phyloP scores from a whole-genome alignment of 1,140 invertebrate genomes.

The Atta cephalotes region DNA sequence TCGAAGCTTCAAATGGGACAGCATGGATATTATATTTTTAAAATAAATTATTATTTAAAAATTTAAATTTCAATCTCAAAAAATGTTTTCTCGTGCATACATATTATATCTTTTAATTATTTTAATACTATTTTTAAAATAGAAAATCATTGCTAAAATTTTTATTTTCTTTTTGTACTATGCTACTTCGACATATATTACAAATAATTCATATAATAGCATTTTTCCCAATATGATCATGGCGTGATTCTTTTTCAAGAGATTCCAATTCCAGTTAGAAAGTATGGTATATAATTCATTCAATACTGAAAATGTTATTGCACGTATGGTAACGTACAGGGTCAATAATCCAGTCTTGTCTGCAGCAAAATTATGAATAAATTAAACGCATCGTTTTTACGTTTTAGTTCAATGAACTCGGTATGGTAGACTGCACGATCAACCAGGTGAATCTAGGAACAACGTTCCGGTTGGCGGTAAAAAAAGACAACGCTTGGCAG shows the following conservation, averaged over 20 bases:
- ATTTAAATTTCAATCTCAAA: background rate
- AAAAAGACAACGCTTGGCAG: conserved; percentile 14
- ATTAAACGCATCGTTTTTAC: conserved; percentile 38
- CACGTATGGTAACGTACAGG: background rate
- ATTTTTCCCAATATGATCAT: background rate
- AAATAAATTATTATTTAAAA: background rate
- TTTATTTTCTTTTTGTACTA: background rate
- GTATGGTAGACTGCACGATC: background rate
- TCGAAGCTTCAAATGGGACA: too few species aligned
- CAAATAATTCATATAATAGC: background rate
- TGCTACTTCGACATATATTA: background rate
- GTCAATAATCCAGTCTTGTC: conserved; percentile 36
- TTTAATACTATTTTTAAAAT: background rate
- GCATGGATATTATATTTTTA: too few species aligned
- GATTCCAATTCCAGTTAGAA: conserved; percentile 39
- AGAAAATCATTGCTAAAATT: background rate
- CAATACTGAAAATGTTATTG: conserved; percentile 28
- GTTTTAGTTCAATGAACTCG: conserved; percentile 5
- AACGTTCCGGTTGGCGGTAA: background rate
- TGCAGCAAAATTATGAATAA: conserved; percentile 44
- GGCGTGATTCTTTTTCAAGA: conserved; percentile 25
- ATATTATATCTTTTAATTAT: background rate
- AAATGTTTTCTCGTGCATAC: background rate
- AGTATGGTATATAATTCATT: conserved; percentile 25
- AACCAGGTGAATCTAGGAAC: conserved; percentile 40